Percentiles rank a stretch among this genome's conserved stretches.
phyloP scores from a whole-genome alignment of 1,140 invertebrate species.

The Schlechtendalia chinensis region DNA sequence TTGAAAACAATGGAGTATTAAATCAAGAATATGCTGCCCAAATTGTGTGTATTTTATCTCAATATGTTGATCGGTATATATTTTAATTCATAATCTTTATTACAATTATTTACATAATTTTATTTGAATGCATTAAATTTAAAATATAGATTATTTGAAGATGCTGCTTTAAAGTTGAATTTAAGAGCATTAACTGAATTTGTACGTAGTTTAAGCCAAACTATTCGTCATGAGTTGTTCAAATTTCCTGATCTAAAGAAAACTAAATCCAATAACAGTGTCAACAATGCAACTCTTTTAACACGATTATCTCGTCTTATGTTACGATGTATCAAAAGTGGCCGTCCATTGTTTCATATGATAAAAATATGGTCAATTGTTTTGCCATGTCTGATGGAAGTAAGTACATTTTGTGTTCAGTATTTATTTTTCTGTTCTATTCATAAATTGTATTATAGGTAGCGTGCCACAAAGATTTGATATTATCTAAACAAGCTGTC shows the following conservation, averaged over 20 bases:
- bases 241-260: constrained; percentile 49
- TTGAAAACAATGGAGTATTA: constrained; percentile 60
- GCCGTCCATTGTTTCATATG: constrained; percentile 82
- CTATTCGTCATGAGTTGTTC: constrained; percentile 76
- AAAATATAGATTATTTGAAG: constrained; percentile 67
- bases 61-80: constrained; percentile 72
- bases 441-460: constrained; percentile 62
- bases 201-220: constrained; percentile 74
- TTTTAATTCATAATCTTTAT: not conserved
- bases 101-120: not conserved
- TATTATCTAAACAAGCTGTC: constrained; percentile 89
- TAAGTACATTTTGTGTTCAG: constrained; percentile 53
- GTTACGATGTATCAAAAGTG: constrained; percentile 79
- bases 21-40: constrained; percentile 78
- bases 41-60: constrained; percentile 80
- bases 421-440: not conserved
- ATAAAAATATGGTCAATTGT: constrained; percentile 86
- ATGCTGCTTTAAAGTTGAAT: constrained; percentile 83
- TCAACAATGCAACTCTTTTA: constrained; percentile 59
- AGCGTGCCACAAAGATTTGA: constrained; percentile 83
- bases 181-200: constrained; percentile 79
- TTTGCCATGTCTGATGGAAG: constrained; percentile 88
- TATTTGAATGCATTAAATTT: not conserved
- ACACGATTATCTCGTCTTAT: constrained; percentile 83
- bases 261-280: constrained; percentile 48